A percentile compares a stretch with the other conserved stretches of the same genome.
These are phyloP conservation scores for Calidris pugnax DNA, from an alignment of 2,113 vertebrate genomes.

Conservation along the genomic window DNA sequence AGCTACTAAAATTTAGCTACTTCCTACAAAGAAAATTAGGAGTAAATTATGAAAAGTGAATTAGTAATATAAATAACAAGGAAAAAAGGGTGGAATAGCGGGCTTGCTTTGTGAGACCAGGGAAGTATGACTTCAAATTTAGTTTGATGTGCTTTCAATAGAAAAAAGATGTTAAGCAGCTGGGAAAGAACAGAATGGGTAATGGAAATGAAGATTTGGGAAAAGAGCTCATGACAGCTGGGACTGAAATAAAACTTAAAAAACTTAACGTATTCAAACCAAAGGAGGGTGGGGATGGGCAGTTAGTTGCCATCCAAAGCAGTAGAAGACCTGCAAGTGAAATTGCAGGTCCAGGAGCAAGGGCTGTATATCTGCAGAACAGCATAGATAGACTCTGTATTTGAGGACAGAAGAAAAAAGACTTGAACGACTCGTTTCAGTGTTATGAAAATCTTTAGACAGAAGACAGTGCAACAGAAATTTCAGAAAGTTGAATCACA, in stretches of 20 bases:
- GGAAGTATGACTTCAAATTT: neutral
- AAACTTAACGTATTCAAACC: neutral
- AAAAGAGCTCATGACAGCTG: neutral
- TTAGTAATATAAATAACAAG: neutral
- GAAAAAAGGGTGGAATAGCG: neutral
- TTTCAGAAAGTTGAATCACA: neutral
- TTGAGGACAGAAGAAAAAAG: neutral
- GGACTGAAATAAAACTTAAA: neutral
- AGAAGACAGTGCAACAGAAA: neutral
- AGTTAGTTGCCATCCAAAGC: accelerated
- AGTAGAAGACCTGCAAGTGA: accelerated
- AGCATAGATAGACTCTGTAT: neutral
- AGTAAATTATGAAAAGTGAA: neutral
- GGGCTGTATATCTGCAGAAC: neutral
- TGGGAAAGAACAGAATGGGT: neutral
- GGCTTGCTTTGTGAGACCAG: neutral
- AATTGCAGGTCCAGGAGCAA: neutral
- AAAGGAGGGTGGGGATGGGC: accelerated
- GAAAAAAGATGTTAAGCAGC: neutral
- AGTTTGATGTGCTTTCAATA: neutral
- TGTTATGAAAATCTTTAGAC: neutral
- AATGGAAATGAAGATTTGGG: neutral
- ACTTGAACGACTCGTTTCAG: neutral
- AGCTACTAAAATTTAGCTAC: neutral
- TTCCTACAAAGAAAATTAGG: neutral